phyloP scores from a whole-genome alignment of 2,888 invertebrate genomes.

The Cheilosia grossa region DNA sequence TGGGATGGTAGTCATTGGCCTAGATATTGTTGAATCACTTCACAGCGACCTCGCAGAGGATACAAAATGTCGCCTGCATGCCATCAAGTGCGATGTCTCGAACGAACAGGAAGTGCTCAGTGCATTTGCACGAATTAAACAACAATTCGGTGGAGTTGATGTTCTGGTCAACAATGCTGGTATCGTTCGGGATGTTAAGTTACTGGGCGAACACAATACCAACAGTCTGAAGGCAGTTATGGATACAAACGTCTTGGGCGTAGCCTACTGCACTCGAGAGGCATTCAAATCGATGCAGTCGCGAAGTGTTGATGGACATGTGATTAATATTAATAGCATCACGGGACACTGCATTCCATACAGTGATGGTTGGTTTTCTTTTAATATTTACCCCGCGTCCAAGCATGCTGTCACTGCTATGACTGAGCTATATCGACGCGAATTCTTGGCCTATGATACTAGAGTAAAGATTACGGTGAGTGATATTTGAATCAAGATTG shows the following conservation, averaged over 20 bases:
- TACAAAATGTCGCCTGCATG: constrained; percentile 80
- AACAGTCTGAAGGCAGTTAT: constrained; percentile 81
- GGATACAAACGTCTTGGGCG: constrained; percentile 84
- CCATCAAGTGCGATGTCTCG: constrained; percentile 84
- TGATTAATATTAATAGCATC: constrained; percentile 84
- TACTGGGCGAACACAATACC: constrained; percentile 79
- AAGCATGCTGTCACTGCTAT: constrained; percentile 82
- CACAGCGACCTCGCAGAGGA: constrained; percentile 76
- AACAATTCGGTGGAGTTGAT: constrained; percentile 84
- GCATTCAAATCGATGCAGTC: constrained; percentile 84
- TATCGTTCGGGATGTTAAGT: constrained; percentile 77
- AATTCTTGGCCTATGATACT: constrained; percentile 80
- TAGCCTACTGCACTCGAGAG: constrained; percentile 84
- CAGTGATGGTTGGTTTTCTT: constrained; percentile 78
- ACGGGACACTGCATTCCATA: constrained; percentile 80
- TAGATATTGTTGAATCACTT: constrained; percentile 81
- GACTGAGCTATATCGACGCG: constrained; percentile 82
- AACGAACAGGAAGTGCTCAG: constrained; percentile 85
- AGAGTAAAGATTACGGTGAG: constrained; percentile 80
- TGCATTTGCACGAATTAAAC: constrained; percentile 84
- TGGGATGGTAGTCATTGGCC: constrained; percentile 85
- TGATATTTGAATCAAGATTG: neutral
- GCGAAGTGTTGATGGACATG: constrained; percentile 84
- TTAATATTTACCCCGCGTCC: constrained; percentile 82
- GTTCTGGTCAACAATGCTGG: constrained; percentile 86